Percentiles rank a stretch among this genome's conserved stretches.
Conservation (phyloP, 2,888 invertebrate genomes). For the Cosmia trapezina region DNA sequence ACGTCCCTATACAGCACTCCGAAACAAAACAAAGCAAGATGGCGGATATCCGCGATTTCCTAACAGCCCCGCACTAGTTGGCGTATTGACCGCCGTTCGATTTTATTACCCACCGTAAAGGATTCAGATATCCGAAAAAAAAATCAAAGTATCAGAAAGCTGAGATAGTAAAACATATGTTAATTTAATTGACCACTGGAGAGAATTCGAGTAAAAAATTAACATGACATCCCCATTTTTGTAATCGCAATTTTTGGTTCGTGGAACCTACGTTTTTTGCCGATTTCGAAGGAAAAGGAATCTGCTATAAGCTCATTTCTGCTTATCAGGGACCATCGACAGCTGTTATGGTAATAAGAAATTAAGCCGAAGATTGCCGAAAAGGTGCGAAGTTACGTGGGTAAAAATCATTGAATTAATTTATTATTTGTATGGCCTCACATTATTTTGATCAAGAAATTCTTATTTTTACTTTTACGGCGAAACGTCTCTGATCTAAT, state of each 20-base stretch:
- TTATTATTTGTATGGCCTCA: background rate
- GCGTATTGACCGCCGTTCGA: slow-evolving; percentile 73
- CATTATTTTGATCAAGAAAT: background rate
- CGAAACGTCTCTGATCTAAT: background rate
- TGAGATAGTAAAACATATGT: slow-evolving; percentile 77
- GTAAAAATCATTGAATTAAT: slow-evolving; percentile 26
- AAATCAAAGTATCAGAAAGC: slow-evolving; percentile 71
- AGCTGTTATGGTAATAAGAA: slow-evolving; percentile 51
- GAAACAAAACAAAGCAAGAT: slow-evolving; percentile 54
- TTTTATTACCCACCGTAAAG: slow-evolving; percentile 84
- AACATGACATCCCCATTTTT: slow-evolving; percentile 49
- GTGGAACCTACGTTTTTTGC: slow-evolving; percentile 30
- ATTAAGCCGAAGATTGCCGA: slow-evolving; percentile 34
- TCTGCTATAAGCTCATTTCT: slow-evolving; percentile 23
- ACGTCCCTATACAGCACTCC: slow-evolving; percentile 38
- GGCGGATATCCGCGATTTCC: slow-evolving; percentile 47
- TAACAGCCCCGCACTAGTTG: slow-evolving; percentile 68
- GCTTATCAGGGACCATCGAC: slow-evolving; percentile 48
- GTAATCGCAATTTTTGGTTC: slow-evolving; percentile 44
- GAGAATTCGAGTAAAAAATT: slow-evolving; percentile 56
- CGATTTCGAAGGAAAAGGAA: slow-evolving; percentile 10
- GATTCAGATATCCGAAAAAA: slow-evolving; percentile 74
- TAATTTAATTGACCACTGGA: slow-evolving; percentile 78
- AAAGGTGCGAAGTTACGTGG: slow-evolving; percentile 23
- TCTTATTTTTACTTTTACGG: background rate